Conservation (phyloP, 2,113 vertebrate genomes). For the Chrysemys picta region DNA sequence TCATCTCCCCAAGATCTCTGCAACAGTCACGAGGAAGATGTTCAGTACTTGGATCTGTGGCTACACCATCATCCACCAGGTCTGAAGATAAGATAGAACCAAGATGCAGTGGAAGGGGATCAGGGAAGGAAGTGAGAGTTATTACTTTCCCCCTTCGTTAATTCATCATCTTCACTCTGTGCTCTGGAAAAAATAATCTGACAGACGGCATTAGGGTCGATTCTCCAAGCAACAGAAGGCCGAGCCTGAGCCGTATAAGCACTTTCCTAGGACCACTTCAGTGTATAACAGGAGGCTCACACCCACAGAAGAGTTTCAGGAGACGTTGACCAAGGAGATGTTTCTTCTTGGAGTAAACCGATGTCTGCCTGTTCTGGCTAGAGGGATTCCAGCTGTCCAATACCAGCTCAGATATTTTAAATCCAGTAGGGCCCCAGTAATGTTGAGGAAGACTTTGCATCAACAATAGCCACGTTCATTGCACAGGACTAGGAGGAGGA, state of each 20-base stretch:
- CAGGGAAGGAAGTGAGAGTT: neutral
- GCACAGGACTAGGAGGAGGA: neutral
- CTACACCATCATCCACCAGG: neutral
- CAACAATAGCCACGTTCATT: neutral
- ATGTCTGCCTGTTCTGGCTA: neutral
- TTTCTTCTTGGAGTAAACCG: neutral
- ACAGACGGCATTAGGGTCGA: neutral
- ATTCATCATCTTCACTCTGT: neutral
- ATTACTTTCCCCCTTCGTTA: neutral
- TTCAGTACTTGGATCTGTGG: neutral
- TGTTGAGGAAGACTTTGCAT: fast-evolving
- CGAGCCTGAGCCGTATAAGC: neutral
- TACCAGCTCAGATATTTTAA: constrained; percentile 24
- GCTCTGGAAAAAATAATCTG: neutral
- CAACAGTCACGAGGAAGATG: neutral
- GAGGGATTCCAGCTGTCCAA: constrained; percentile 1
- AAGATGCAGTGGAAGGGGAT: neutral
- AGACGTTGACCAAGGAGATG: neutral
- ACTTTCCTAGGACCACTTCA: neutral
- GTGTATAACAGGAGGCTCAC: fast-evolving
- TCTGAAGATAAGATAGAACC: neutral
- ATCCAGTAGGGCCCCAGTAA: neutral
- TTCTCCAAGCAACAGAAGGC: neutral
- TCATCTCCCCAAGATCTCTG: neutral
- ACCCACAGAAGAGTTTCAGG: neutral